These are phyloP conservation scores for Cyclina sinensis DNA, from an alignment of 1,140 invertebrate species.

Conservation along the genomic window DNA sequence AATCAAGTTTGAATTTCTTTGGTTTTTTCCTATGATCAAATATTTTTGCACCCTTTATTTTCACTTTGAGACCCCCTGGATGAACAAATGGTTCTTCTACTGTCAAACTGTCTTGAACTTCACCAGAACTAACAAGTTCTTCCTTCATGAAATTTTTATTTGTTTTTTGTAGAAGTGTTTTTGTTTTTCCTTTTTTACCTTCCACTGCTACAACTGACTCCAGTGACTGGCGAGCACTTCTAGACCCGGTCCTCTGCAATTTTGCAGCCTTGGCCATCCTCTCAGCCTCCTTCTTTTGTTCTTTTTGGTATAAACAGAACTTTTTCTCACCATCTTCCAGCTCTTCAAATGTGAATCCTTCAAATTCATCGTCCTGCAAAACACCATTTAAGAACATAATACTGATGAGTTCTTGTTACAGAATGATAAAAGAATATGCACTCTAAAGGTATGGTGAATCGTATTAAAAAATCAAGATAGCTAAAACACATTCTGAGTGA, in stretches of 20 bases:
- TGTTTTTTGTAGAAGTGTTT: slow-evolving; percentile 68
- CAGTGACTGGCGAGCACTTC: slow-evolving; percentile 6
- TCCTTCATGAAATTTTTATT: slow-evolving; percentile 71
- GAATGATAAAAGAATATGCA: too few species aligned
- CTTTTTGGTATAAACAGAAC: slow-evolving; percentile 59
- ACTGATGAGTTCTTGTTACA: too few species aligned
- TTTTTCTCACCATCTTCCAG: slow-evolving; percentile 75
- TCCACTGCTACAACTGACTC: slow-evolving; percentile 65
- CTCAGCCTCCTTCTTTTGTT: slow-evolving; percentile 20
- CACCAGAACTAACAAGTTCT: slow-evolving; percentile 50
- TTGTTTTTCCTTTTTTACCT: slow-evolving; percentile 65
- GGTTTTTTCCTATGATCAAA: slow-evolving; percentile 48
- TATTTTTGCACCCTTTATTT: slow-evolving; percentile 47
- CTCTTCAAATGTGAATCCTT: slow-evolving; percentile 84
- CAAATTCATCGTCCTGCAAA: slow-evolving; percentile 86
- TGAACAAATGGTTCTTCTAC: slow-evolving; percentile 17
- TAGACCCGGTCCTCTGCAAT: slow-evolving; percentile 20
- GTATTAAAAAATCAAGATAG: too few species aligned
- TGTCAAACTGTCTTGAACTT: slow-evolving; percentile 17
- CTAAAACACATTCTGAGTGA: too few species aligned
- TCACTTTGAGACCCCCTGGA: not conserved
- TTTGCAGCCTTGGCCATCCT: not conserved
- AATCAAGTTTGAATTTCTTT: slow-evolving; percentile 46
- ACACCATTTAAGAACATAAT: too few species aligned
- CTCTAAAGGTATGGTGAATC: too few species aligned